Base-by-base conservation (phyloP, 1,140 invertebrate species). In the Lepidurus packardi region DNA sequence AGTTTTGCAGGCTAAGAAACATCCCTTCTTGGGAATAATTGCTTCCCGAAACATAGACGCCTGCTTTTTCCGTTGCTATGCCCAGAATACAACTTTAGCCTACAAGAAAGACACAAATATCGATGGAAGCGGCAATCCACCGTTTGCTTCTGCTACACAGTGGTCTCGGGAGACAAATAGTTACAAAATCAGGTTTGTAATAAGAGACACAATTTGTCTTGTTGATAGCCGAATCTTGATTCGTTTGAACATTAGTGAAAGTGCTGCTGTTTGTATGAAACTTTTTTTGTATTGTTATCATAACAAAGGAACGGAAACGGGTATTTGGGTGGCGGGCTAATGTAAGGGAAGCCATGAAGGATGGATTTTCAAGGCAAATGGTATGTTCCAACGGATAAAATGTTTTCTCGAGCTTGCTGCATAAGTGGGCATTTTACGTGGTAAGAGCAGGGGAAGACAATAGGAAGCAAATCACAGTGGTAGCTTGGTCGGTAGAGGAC, bases 281-380 rank as follows among this genome's bases (percentile, higher is more conserved):
- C 16, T 65, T 65, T 65, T 65, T 16, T 65, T 65, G 4, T 65
- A 65, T 65, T 65, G 53, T 65, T 65, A 65, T 65, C 53, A 65
- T 65, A 65, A 65, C 53, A 65, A 65, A 65, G 21, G 53, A n/a
- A 65, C 53, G 53, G 53, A 65, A 65, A 65, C 53, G 53, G 53
- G n/a, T 65, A 65, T 65, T 34, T 65, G 53, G 53, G 53, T 65
- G 53, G 53, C 53, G 7, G 53, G 53, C 53, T 65, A 65, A 65
- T 65, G 53, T 16, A 65, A 21, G 21, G 53, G 53, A 65, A 65
- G 53, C 13, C 53, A 65, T 65, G 53, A 65, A 16, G 13, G 53
- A 65, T 65, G 53, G 53, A 65, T 65, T 65, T 65, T 65, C 53
- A 65, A 65, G 53, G 53, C 53, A 65, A 65, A 65, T 65, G 53